Evolutionary conservation across 2,888 invertebrate genomes (phyloP).

Genomic region (Pristionchus exspectatus): DNA sequence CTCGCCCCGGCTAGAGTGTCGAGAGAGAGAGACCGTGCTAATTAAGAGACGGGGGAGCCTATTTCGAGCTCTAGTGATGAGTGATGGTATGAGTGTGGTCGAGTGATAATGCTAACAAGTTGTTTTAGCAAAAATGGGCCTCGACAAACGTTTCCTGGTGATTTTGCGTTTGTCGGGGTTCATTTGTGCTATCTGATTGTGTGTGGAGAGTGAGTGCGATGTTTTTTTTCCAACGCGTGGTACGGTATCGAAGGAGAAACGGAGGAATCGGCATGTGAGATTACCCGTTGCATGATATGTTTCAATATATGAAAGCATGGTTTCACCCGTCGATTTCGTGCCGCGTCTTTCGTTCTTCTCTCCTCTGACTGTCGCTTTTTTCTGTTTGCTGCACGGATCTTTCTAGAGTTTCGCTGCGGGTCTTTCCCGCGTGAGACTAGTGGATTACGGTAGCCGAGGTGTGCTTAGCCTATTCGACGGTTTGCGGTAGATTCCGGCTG

Average conservation of each 20-base stretch:
- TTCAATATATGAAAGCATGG: background rate
- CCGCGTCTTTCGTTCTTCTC: background rate
- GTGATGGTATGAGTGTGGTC: conserved; percentile 10
- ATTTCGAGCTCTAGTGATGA: too few relatives aligned
- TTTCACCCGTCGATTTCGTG: background rate
- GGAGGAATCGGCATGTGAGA: background rate
- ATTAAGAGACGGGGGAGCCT: too few relatives aligned
- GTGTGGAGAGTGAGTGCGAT: background rate
- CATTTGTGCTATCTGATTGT: background rate
- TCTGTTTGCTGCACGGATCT: background rate
- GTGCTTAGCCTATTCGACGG: background rate
- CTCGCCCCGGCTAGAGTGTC: too few relatives aligned
- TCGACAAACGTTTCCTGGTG: too few relatives aligned
- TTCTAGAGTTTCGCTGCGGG: background rate
- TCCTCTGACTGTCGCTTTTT: conserved; percentile 19
- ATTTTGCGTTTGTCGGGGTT: too few relatives aligned
- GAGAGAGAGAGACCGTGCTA: too few relatives aligned
- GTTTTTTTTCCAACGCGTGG: background rate
- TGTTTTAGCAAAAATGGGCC: background rate
- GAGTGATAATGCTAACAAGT: background rate
- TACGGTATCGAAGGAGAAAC: background rate
- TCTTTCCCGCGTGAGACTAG: background rate
- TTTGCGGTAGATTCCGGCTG: background rate
- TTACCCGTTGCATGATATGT: background rate
- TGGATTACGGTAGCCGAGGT: background rate